Evolutionary conservation across 2,797 vertebrate species (phyloP), one percentile per base, ranked within the genome.

Genomic region (Hydrocynus forskahlii): DNA sequence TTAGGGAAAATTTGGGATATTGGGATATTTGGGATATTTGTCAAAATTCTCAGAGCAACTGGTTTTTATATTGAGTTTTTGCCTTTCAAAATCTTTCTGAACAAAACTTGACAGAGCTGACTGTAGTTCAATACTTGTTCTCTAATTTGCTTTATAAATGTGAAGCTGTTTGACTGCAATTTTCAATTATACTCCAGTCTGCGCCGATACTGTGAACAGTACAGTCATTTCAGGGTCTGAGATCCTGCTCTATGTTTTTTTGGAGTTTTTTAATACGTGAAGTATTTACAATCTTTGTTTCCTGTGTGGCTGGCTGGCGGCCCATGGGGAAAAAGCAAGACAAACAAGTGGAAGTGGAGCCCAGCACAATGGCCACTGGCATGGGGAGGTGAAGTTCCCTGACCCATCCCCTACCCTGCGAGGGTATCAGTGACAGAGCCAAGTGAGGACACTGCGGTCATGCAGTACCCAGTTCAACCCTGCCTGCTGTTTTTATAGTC

Each of bases 211-310:
- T 2, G 21, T 25, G 23, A 66, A 78, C 64, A n/a, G 55, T 13
- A 25, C 69, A 23, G 23, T 72, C 17, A 10, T 43, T 60, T 6
- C 72, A 60, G 38, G 23, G 35, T 29, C 72, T 23, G 19, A 40
- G 13, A 57, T 38, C 43, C 63, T 75, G 87, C 64, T 88, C 70
- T 69, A n/a, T 66, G 40, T 89, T 60, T 40, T 14, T 80, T 52
- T 74, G 23, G 40, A 52, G 73, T 78, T 75, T 66, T 82, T 82
- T 78, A 82, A 78, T 82, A 82, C 74, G 68, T 73, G 75, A 55
- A 70, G 79, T 92, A 92, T 94, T 94, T 93, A 92, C 83, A 86
- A 86, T 88, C 82, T 81, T 67, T 86, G 88, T 89, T 93, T 94
- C 92, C 92, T 93, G 90, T 88, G 85, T 84, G 86, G 87, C 88